Percentiles rank a stretch among this genome's conserved stretches.
phyloP scores from a whole-genome alignment of 2,888 invertebrate genomes.

The Drosophila rubida region DNA sequence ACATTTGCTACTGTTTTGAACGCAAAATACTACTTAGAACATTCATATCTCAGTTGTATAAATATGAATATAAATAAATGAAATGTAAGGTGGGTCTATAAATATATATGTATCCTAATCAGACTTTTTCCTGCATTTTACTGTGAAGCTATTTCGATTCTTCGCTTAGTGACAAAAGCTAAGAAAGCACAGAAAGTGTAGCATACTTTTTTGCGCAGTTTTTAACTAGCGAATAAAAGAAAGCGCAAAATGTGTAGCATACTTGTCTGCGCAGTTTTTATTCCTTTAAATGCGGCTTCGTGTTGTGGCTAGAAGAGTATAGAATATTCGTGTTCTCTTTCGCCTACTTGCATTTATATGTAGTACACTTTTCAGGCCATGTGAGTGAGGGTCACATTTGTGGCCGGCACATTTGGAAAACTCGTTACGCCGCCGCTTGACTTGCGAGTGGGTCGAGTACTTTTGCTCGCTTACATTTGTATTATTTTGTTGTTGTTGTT shows the following conservation, averaged over 20 bases:
- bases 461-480: neutral
- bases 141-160: no score
- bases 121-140: no score
- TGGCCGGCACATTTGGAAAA: constrained; percentile 63
- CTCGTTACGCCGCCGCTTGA: constrained; percentile 56
- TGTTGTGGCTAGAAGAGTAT: constrained; percentile 1
- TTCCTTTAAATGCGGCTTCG: no score
- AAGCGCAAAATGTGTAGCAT: neutral
- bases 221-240: no score
- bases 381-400: constrained; percentile 49
- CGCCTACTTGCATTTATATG: neutral
- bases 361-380: constrained; percentile 12
- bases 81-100: no score
- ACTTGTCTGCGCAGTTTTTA: neutral
- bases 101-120: no score
- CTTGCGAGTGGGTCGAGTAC: constrained; percentile 1
- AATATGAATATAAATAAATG: no score
- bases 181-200: no score
- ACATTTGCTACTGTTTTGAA: neutral
- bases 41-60: no score
- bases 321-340: neutral
- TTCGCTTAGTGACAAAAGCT: no score
- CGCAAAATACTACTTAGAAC: neutral
- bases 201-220: no score
- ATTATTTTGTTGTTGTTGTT: neutral